Evolutionary conservation across 2,888 invertebrate genomes (phyloP), one percentile per base, ranked within the genome.

Genomic region (Salpingus planirostris): DNA sequence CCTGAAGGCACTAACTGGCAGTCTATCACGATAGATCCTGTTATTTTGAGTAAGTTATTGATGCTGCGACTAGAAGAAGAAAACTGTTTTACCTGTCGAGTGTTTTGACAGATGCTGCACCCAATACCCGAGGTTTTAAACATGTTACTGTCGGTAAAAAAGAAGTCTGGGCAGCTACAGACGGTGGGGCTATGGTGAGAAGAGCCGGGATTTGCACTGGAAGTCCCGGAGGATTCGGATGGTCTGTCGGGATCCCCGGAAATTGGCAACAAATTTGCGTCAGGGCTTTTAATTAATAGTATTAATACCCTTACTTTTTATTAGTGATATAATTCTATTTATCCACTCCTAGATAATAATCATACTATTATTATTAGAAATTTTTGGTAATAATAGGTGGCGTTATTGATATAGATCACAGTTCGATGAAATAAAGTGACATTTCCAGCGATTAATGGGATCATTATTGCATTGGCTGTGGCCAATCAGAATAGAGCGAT

Each of bases 1-100:
- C 88, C 82, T 1, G 86, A 84, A 57, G 92, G 92, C 14, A 83
- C 83, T 13, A 76, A 82, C 52, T 92, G 92, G 92, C 82, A 82
- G 62, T 72, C 75, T 56, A 59, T 80, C 30, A 67, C 68, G 2
- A 66, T 71, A 31, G 70, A 76, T 61, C 70, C 73, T 24, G 69
- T 71, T 45, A 69, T 76, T 52, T 66, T 75, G 15, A 59, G 64
- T 64, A 50, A 51, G 55, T 47, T 3, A 21, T 28, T 22, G 1
- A 11, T 28, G n/a, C 13, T 21, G 8, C n/a, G n/a, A n/a, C n/a
- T n/a, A n/a, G n/a, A n/a, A n/a, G n/a, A n/a, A n/a, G n/a, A n/a
- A n/a, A n/a, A n/a, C n/a, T n/a, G n/a, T n/a, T n/a, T n/a, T n/a
- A n/a, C n/a, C n/a, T n/a, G n/a, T n/a, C n/a, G n/a, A n/a, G n/a